These are phyloP conservation scores for Oreochromis mossambicus DNA, from an alignment of 2,797 vertebrate species.

Conservation along the genomic window DNA sequence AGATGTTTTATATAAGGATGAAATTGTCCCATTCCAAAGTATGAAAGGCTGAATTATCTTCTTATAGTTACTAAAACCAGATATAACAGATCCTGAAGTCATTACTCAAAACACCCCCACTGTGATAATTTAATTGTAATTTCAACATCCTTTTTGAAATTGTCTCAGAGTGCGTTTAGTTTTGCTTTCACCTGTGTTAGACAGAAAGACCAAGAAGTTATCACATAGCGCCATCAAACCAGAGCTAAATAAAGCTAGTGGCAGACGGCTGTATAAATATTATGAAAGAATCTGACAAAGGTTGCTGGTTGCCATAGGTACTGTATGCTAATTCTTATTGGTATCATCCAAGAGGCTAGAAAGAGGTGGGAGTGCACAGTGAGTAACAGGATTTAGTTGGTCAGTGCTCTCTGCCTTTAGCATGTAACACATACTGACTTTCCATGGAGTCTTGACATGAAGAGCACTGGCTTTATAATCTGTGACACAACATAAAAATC, in stretches of 20 bases:
- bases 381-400: constrained; percentile 56
- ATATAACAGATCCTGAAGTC: background rate
- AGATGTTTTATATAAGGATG: background rate
- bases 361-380: constrained; percentile 26
- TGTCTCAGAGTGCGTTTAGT: constrained; percentile 14
- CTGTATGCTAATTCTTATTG: constrained; percentile 81
- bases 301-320: constrained; percentile 83
- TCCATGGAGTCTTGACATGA: background rate
- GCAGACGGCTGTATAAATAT: constrained; percentile 79
- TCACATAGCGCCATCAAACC: constrained; percentile 58
- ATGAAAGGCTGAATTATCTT: background rate
- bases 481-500: background rate
- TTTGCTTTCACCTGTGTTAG: constrained; percentile 38
- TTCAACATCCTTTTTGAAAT: background rate
- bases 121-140: constrained; percentile 16
- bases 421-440: constrained; percentile 7
- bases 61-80: background rate
- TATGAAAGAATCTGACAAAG: constrained; percentile 80
- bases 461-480: background rate
- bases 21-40: background rate
- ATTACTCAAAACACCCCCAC: background rate
- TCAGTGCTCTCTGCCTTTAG: constrained; percentile 66
- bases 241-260: constrained; percentile 69
- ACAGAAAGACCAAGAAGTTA: constrained; percentile 48
- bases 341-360: constrained; percentile 60